These are phyloP conservation scores for Epirrhoe alternata DNA, from an alignment of 2,888 invertebrate genomes.

Conservation along the genomic window DNA sequence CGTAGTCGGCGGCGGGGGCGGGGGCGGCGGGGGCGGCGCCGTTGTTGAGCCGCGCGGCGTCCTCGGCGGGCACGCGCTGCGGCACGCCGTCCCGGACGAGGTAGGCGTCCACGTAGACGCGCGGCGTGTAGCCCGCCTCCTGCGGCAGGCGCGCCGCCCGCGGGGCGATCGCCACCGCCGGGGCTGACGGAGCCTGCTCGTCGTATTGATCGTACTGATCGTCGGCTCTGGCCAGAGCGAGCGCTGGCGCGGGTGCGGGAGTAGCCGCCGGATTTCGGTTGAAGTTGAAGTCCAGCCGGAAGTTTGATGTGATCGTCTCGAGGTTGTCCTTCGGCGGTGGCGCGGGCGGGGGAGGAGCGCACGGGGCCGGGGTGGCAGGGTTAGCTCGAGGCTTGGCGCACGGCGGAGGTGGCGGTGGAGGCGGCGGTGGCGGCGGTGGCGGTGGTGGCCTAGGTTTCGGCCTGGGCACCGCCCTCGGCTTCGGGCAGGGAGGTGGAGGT, in stretches of 20 bases:
- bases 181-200: slow-evolving; percentile 7
- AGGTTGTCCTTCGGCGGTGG: slow-evolving; percentile 59
- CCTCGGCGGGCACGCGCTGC: slow-evolving; percentile 69
- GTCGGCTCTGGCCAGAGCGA: slow-evolving; percentile 39
- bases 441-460: slow-evolving; percentile 58
- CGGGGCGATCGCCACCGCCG: slow-evolving; percentile 59
- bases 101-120: slow-evolving; percentile 79
- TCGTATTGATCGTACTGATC: slow-evolving; percentile 20
- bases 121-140: slow-evolving; percentile 64
- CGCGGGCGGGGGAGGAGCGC: slow-evolving; percentile 59
- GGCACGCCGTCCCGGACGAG: slow-evolving; percentile 76
- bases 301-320: slow-evolving; percentile 72
- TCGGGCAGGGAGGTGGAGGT: slow-evolving; percentile 64
- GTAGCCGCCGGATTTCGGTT: slow-evolving; percentile 63
- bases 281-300: slow-evolving; percentile 74
- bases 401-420: slow-evolving; percentile 65
- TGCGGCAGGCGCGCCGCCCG: slow-evolving; percentile 70
- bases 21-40: no score
- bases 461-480: slow-evolving; percentile 65
- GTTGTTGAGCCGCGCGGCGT: slow-evolving; percentile 59
- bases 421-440: slow-evolving; percentile 56
- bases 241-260: slow-evolving; percentile 49
- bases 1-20: slow-evolving; percentile 60
- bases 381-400: slow-evolving; percentile 71
- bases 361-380: slow-evolving; percentile 68